These are phyloP conservation scores for Urocyon cinereoargenteus DNA, from an alignment of 2,797 vertebrate species.

Conservation along the genomic window DNA sequence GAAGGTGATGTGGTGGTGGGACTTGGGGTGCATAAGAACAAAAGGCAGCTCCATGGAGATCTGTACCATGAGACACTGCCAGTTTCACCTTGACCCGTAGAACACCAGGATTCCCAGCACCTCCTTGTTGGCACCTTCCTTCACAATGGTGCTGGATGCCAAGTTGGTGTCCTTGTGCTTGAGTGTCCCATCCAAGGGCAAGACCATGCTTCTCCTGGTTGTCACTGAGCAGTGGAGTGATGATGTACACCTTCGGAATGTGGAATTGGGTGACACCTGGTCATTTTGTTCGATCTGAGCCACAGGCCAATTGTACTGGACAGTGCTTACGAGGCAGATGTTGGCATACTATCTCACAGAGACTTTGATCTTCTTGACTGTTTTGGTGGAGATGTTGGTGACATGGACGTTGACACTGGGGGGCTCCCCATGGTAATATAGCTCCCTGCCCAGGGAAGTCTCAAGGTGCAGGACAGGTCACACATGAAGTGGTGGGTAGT, in stretches of 20 bases:
- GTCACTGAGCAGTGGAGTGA: constrained; percentile 89
- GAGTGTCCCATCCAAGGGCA: constrained; percentile 93
- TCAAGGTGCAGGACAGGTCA: constrained; percentile 90
- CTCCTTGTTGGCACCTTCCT: constrained; percentile 92
- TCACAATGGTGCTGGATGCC: constrained; percentile 93
- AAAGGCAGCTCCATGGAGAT: constrained; percentile 95
- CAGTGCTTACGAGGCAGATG: constrained; percentile 94
- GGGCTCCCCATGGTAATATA: constrained; percentile 92
- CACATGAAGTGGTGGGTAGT: constrained; percentile 92
- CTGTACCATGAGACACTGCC: constrained; percentile 92
- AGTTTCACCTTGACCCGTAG: constrained; percentile 94
- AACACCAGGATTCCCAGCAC: constrained; percentile 93
- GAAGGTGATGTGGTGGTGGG: constrained; percentile 85
- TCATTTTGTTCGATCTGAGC: constrained; percentile 92
- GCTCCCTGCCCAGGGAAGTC: constrained; percentile 90
- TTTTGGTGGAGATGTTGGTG: constrained; percentile 94
- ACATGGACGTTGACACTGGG: constrained; percentile 93
- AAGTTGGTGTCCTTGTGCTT: constrained; percentile 94
- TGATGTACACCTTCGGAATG: constrained; percentile 92
- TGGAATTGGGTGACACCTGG: constrained; percentile 92
- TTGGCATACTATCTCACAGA: constrained; percentile 93
- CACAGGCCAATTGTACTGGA: constrained; percentile 93
- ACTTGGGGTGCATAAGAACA: constrained; percentile 96
- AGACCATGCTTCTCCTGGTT: constrained; percentile 93
- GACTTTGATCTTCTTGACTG: constrained; percentile 92